phyloP scores from a whole-genome alignment of 2,113 vertebrate species.

The Myocastor coypus region DNA sequence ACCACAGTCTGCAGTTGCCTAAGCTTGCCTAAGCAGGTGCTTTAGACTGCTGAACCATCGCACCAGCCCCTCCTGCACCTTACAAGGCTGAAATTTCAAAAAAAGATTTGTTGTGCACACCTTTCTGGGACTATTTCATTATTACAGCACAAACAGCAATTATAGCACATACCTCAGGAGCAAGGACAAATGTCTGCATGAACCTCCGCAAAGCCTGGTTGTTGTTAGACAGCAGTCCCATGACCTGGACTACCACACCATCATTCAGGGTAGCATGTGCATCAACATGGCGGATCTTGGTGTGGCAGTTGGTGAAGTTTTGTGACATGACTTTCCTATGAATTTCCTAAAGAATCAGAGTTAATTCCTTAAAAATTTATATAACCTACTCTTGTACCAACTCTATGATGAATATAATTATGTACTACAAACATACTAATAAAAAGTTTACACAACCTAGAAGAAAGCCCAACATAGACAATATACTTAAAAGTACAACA shows the following conservation, averaged over 20 bases:
- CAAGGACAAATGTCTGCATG: slow-evolving; percentile 98
- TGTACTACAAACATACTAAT: not conserved
- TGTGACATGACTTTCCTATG: slow-evolving; percentile 98
- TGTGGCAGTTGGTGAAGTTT: slow-evolving; percentile 98
- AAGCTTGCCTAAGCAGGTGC: too few species aligned
- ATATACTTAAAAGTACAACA: slow-evolving; percentile 7
- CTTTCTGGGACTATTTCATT: not conserved
- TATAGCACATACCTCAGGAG: slow-evolving; percentile 92
- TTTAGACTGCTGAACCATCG: too few species aligned
- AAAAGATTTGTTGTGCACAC: not conserved
- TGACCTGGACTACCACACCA: slow-evolving; percentile 98
- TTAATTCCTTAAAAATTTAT: not conserved
- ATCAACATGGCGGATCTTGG: slow-evolving; percentile 97
- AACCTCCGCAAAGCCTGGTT: slow-evolving; percentile 98
- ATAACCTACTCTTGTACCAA: not conserved
- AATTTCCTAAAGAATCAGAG: slow-evolving; percentile 87
- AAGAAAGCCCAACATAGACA: not conserved
- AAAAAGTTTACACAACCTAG: not conserved
- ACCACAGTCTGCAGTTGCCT: too few species aligned
- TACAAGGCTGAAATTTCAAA: slow-evolving; percentile 20
- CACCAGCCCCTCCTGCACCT: too few species aligned
- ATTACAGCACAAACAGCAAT: accelerated
- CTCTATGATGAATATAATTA: not conserved
- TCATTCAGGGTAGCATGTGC: slow-evolving; percentile 97
- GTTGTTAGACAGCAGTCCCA: slow-evolving; percentile 99